phyloP scores from a whole-genome alignment of 1,140 invertebrate genomes.

The Yoshiicerus persimilis region DNA sequence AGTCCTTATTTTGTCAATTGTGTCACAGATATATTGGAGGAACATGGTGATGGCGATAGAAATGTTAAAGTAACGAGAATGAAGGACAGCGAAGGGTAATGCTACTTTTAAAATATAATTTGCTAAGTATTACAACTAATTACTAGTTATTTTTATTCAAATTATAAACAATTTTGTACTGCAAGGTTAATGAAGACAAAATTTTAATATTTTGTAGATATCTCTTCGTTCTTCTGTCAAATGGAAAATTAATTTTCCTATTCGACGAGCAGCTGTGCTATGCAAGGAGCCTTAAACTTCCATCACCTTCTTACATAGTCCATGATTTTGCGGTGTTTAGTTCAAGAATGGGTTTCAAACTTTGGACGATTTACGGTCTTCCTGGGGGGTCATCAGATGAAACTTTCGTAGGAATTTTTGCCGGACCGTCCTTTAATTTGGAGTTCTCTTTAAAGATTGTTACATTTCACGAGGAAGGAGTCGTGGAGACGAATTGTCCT shows the following conservation, averaged over 20 bases:
- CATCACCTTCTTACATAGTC: not conserved
- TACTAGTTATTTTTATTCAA: not conserved
- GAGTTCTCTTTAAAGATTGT: constrained; percentile 27
- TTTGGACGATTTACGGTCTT: constrained; percentile 36
- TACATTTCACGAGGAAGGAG: not conserved
- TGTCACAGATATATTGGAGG: not conserved
- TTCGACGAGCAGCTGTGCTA: constrained; percentile 2
- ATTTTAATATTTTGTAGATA: constrained; percentile 29
- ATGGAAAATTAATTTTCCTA: constrained; percentile 36
- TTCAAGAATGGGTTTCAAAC: not conserved
- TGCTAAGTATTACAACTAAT: not conserved
- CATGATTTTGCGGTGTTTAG: constrained; percentile 39
- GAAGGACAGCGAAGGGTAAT: not conserved
- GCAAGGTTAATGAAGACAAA: not conserved
- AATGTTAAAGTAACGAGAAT: not conserved
- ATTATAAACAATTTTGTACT: not conserved
- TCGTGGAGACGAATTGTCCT: not conserved
- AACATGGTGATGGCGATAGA: not conserved
- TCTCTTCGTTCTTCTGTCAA: constrained; percentile 42
- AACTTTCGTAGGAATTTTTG: constrained; percentile 36
- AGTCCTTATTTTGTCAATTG: not conserved
- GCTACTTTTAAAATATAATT: too few species aligned
- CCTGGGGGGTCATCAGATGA: not conserved
- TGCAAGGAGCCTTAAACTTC: not conserved
- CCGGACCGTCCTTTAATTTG: not conserved